Evolutionary conservation across 1,140 invertebrate species (phyloP).

Genomic region (Lepidotrigona ventralis): DNA sequence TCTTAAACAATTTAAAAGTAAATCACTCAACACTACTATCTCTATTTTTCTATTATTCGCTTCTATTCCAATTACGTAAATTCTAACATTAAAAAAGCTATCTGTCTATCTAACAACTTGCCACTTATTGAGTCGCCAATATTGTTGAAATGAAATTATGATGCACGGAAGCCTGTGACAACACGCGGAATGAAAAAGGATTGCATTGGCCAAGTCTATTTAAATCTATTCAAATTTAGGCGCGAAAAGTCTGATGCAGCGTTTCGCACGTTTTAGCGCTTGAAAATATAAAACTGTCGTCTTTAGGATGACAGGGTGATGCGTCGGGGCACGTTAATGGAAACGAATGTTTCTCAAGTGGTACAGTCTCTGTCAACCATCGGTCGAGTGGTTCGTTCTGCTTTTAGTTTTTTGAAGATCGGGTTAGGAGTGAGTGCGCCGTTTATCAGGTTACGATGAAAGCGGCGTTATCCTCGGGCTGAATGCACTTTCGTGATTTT

Average conservation of each 20-base stretch:
- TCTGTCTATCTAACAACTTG: not conserved
- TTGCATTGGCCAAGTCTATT: no score
- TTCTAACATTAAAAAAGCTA: not conserved
- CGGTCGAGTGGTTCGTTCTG: constrained; percentile 45
- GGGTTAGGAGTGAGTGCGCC: constrained; percentile 33
- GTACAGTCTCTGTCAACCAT: constrained; percentile 36
- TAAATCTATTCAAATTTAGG: not conserved
- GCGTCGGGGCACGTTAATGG: constrained; percentile 20
- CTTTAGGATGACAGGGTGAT: not conserved
- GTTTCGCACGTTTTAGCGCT: not conserved
- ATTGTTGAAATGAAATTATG: not conserved
- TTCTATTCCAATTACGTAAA: not conserved
- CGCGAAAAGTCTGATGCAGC: not conserved
- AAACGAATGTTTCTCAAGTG: constrained; percentile 48
- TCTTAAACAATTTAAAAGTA: not conserved
- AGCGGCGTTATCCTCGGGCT: constrained; percentile 35
- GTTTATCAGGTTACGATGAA: constrained; percentile 52
- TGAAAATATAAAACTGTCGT: not conserved
- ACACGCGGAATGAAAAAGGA: not conserved
- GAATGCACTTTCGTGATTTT: constrained; percentile 43
- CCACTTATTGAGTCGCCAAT: not conserved
- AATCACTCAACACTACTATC: not conserved
- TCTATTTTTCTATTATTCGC: not conserved
- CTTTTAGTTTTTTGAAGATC: constrained; percentile 49
- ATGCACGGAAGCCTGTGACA: not conserved